Conservation (phyloP, 2,888 invertebrate genomes). For the Melinaea menophilus region DNA sequence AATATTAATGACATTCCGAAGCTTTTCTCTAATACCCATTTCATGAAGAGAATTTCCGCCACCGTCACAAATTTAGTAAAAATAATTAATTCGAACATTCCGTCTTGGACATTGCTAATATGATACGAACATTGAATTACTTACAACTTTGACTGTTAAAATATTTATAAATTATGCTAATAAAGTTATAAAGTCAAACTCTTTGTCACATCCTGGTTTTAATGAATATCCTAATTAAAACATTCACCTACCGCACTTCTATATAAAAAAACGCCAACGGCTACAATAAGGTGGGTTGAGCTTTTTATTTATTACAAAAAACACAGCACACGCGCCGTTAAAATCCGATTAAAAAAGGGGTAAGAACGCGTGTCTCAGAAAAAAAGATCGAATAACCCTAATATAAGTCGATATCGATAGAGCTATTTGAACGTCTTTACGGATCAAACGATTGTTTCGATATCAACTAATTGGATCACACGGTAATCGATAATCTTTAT, state of each 20-base stretch:
- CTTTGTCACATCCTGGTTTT: slow-evolving; percentile 20
- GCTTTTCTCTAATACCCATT: slow-evolving; percentile 61
- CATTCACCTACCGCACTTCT: slow-evolving; percentile 62
- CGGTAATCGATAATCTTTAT: slow-evolving; percentile 73
- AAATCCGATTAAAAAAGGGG: slow-evolving; percentile 76
- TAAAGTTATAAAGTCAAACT: slow-evolving; percentile 19
- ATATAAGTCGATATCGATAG: slow-evolving; percentile 70
- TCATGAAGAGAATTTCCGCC: slow-evolving; percentile 59
- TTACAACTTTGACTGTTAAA: not conserved
- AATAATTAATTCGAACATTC: slow-evolving; percentile 25
- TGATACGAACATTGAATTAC: not conserved
- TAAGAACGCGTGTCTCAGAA: slow-evolving; percentile 60
- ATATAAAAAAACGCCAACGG: slow-evolving; percentile 64
- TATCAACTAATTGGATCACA: slow-evolving; percentile 77
- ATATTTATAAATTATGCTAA: slow-evolving; percentile 8
- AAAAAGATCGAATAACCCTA: slow-evolving; percentile 70
- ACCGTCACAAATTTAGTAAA: slow-evolving; percentile 52
- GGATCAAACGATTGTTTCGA: slow-evolving; percentile 67
- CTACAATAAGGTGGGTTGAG: slow-evolving; percentile 70
- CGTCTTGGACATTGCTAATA: not conserved
- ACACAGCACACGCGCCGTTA: slow-evolving; percentile 64
- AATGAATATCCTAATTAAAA: slow-evolving; percentile 59
- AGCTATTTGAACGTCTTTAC: slow-evolving; percentile 70
- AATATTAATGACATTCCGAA: slow-evolving; percentile 77
- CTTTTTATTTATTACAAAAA: slow-evolving; percentile 68